phyloP scores from a whole-genome alignment of 2,888 invertebrate species.

The Andrena flavipes region DNA sequence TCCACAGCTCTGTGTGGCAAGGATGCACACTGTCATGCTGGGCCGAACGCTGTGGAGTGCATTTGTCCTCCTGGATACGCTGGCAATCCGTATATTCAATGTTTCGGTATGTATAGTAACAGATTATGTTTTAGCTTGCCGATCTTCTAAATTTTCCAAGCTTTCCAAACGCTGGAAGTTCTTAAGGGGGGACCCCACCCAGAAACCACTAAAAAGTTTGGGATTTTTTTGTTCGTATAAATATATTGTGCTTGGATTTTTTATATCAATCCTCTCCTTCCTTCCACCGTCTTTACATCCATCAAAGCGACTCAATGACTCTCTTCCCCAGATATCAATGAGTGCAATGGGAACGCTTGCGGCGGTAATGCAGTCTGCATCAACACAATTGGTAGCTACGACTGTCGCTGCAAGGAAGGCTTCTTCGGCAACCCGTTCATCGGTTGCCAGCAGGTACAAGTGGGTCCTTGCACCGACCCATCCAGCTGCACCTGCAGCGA shows the following conservation, averaged over 20 bases:
- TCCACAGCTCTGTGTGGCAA: slow-evolving; percentile 90
- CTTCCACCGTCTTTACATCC: neutral
- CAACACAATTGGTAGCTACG: slow-evolving; percentile 95
- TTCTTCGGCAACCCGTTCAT: slow-evolving; percentile 95
- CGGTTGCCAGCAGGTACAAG: slow-evolving; percentile 90
- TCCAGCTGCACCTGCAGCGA: slow-evolving; percentile 90
- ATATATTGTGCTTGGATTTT: no score
- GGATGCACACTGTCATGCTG: slow-evolving; percentile 93
- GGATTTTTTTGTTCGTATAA: no score
- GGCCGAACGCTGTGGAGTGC: slow-evolving; percentile 91
- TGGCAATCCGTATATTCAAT: slow-evolving; percentile 95
- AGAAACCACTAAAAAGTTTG: no score
- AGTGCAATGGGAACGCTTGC: slow-evolving; percentile 92
- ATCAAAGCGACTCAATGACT: neutral
- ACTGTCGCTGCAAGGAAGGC: slow-evolving; percentile 94
- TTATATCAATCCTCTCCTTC: no score
- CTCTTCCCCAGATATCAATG: slow-evolving; percentile 88
- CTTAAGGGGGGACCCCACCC: no score
- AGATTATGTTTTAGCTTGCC: no score
- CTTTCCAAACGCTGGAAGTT: no score
- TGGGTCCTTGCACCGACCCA: slow-evolving; percentile 90
- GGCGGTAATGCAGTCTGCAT: slow-evolving; percentile 95
- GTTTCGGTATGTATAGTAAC: slow-evolving; percentile 86
- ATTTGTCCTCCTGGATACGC: slow-evolving; percentile 92
- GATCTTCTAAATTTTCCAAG: neutral